Conservation (phyloP, 2,888 invertebrate species). For the Acleris sparsana region DNA sequence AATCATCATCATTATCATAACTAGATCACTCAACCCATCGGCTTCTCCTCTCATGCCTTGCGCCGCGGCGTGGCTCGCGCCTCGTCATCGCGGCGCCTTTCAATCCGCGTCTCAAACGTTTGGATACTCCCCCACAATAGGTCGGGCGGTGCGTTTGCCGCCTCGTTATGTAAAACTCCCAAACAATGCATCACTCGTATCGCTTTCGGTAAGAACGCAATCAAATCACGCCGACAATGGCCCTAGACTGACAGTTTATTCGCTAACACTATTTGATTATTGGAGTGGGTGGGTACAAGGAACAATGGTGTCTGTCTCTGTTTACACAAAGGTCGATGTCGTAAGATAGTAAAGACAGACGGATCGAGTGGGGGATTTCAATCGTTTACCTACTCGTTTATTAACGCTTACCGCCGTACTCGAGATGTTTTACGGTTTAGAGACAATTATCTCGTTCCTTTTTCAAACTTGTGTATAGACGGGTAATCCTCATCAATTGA, state of each 20-base stretch:
- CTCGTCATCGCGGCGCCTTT: conserved; percentile 81
- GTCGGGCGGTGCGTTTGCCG: conserved; percentile 71
- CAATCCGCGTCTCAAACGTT: conserved; percentile 76
- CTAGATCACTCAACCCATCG: no score
- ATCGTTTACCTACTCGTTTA: neutral
- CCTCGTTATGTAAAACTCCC: conserved; percentile 80
- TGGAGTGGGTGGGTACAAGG: conserved; percentile 12
- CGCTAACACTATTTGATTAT: conserved; percentile 43
- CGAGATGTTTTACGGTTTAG: no score
- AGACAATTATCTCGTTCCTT: no score
- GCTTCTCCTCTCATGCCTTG: conserved; percentile 43
- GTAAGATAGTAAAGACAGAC: conserved; percentile 32
- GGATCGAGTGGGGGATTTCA: neutral
- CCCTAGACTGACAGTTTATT: conserved; percentile 54
- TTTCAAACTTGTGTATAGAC: no score
- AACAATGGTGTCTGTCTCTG: conserved; percentile 31
- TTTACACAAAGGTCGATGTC: conserved; percentile 20
- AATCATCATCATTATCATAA: no score
- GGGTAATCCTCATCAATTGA: no score
- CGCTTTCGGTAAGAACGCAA: conserved; percentile 78
- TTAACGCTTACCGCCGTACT: neutral
- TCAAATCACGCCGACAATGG: conserved; percentile 78
- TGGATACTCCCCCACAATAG: conserved; percentile 74
- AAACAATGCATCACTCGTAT: conserved; percentile 73
- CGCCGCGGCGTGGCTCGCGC: conserved; percentile 56